phyloP scores from a whole-genome alignment of 2,888 invertebrate species.

The Brachyptera putata region DNA sequence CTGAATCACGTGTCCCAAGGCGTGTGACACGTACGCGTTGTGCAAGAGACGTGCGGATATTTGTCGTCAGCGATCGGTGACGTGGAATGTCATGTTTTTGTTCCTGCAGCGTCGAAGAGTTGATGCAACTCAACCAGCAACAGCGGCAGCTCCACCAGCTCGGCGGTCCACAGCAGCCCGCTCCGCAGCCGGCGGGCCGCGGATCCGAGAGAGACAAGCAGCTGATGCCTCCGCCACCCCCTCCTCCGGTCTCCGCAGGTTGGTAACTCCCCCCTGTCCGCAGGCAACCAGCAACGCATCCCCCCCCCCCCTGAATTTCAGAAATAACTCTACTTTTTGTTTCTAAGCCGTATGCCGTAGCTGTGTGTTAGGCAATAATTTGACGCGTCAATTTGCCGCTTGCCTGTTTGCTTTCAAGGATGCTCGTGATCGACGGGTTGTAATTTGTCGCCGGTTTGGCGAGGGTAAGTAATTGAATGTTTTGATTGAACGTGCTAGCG shows the following conservation, averaged over 20 bases:
- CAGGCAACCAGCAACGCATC: not conserved
- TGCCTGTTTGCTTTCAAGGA: no score
- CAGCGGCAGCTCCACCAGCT: slow-evolving; percentile 30
- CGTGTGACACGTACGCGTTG: no score
- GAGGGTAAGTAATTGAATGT: no score
- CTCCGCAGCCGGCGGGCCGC: slow-evolving; percentile 8
- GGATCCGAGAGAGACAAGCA: slow-evolving; percentile 33
- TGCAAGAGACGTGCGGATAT: no score
- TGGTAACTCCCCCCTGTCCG: slow-evolving; percentile 32
- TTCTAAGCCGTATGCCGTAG: slow-evolving; percentile 9
- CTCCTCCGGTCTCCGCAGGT: slow-evolving; percentile 35
- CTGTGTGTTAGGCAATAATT: not conserved
- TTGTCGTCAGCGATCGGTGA: not conserved
- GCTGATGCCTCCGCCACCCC: slow-evolving; percentile 37
- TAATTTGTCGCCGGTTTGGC: no score
- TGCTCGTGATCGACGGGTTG: no score
- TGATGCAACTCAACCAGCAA: slow-evolving; percentile 31
- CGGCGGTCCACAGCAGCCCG: slow-evolving; percentile 10
- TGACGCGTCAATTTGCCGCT: no score
- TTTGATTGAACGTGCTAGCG: no score
- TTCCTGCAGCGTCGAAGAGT: slow-evolving; percentile 32
- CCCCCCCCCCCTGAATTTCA: not conserved
- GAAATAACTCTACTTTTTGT: slow-evolving; percentile 5
- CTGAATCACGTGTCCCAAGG: no score
- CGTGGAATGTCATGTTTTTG: not conserved